A percentile compares a stretch with the other conserved stretches of the same genome.
Conservation (phyloP, 1,140 invertebrate species). For the Pomacea maculata region DNA sequence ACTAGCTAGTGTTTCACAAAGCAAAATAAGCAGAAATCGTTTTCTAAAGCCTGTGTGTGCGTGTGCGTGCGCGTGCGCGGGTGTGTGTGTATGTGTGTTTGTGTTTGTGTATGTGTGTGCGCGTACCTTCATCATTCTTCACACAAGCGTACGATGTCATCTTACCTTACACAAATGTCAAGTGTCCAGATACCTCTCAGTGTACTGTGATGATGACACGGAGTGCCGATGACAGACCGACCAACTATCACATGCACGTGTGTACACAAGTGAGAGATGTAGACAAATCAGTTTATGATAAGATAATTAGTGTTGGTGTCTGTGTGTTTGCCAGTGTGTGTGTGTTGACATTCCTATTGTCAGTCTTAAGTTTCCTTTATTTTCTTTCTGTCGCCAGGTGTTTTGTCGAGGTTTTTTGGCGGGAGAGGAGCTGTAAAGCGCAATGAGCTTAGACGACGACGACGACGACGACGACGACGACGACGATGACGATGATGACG, state of each 20-base stretch:
- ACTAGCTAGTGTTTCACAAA: no score
- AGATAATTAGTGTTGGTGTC: background rate
- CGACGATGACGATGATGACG: background rate
- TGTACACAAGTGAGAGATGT: background rate
- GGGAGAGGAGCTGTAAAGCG: background rate
- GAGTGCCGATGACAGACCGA: no score
- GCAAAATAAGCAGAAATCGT: no score
- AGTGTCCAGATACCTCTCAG: no score
- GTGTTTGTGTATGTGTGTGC: conserved; percentile 5
- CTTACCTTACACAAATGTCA: no score
- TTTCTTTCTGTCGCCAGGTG: background rate
- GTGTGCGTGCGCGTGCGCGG: background rate
- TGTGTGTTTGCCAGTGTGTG: background rate
- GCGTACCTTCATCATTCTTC: background rate
- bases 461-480: background rate
- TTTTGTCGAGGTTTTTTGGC: no score
- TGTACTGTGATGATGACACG: no score
- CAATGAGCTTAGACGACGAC: background rate
- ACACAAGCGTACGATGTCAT: no score
- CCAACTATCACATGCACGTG: background rate
- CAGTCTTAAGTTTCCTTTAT: background rate
- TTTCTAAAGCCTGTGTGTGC: background rate
- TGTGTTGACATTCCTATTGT: background rate
- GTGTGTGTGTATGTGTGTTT: no score
- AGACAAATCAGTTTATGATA: background rate